Conservation (phyloP, 2,113 vertebrate species). For the Engystomops pustulosus region DNA sequence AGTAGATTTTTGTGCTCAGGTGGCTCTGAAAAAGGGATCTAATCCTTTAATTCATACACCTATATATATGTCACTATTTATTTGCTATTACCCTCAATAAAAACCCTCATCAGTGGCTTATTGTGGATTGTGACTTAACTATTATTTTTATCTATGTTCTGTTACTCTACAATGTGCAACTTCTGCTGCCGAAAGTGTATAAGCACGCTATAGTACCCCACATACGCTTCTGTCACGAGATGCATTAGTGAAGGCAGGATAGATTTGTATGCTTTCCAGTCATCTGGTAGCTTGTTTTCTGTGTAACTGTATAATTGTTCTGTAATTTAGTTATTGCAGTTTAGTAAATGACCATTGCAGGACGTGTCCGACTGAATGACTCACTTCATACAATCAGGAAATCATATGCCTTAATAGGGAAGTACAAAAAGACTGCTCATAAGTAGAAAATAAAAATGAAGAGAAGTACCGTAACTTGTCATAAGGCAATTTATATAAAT, state of each 20-base stretch:
- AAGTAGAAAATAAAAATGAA: neutral
- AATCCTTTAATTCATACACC: no score
- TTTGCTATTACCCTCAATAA: no score
- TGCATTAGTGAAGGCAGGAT: neutral
- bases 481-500: neutral
- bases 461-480: neutral
- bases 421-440: neutral
- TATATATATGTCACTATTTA: no score
- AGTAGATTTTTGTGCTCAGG: no score
- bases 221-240: no score
- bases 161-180: no score
- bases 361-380: neutral
- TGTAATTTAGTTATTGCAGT: neutral
- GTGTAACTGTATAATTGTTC: neutral
- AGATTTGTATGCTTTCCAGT: neutral
- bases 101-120: no score
- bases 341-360: neutral
- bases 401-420: constrained; percentile 21
- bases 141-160: no score
- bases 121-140: no score
- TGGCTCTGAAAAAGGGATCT: no score
- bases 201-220: no score
- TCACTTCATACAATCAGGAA: constrained; percentile 20
- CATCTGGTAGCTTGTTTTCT: neutral
- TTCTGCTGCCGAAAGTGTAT: no score